Evolutionary conservation across 64 coral and sea anemone genomes (phyloP).

Genomic region (Stichodactyla helianthus): DNA sequence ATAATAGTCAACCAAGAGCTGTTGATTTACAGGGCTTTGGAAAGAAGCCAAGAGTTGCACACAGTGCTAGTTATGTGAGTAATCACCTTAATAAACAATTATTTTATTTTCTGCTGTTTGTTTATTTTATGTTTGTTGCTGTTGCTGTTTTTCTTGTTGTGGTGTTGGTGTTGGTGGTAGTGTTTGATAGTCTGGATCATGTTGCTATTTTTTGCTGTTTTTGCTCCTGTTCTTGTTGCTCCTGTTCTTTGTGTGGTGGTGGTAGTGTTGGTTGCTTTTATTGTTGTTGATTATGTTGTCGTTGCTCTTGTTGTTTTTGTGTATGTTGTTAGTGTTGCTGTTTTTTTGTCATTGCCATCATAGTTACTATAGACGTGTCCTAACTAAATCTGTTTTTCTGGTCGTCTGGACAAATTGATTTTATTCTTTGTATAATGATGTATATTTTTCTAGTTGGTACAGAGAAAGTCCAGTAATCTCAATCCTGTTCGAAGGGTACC

Average conservation of each 20-base stretch:
- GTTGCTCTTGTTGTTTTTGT: neutral
- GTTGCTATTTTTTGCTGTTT: neutral
- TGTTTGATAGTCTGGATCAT: neutral
- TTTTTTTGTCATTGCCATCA: neutral
- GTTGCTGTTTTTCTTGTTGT: neutral
- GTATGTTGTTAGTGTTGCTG: neutral
- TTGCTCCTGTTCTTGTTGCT: neutral
- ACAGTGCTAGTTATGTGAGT: conserved; percentile 72
- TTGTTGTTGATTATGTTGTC: neutral
- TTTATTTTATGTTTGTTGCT: neutral
- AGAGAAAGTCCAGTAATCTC: conserved; percentile 39
- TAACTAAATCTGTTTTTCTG: too few species aligned
- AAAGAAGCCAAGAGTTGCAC: conserved; percentile 79
- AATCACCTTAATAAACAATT: neutral
- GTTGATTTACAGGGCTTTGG: conserved; percentile 56
- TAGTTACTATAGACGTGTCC: too few species aligned
- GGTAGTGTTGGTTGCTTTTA: neutral
- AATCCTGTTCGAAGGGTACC: conserved; percentile 49
- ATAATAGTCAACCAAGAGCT: neutral
- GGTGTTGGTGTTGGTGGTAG: neutral
- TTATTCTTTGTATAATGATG: neutral
- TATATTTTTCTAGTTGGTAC: conserved; percentile 29
- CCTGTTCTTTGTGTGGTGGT: neutral
- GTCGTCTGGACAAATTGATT: neutral
- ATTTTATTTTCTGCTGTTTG: neutral